phyloP scores from a whole-genome alignment of 2,797 vertebrate species.

The Mormyrops boulengeri region DNA sequence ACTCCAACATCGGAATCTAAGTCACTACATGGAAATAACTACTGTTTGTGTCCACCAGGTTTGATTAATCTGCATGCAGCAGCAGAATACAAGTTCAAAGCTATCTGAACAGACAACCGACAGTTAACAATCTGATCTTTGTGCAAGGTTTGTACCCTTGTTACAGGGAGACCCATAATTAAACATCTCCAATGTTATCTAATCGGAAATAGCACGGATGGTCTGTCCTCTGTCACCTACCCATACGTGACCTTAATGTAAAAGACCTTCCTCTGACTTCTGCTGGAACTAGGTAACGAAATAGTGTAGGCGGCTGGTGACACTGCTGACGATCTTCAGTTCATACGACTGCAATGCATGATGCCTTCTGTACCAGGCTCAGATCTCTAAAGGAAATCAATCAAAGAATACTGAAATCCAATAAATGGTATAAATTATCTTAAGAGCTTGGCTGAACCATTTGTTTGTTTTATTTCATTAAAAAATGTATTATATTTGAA shows the following conservation, averaged over 20 bases:
- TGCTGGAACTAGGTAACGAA: background rate
- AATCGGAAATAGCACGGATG: background rate
- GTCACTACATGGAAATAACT: background rate
- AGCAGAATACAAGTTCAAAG: background rate
- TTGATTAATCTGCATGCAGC: background rate
- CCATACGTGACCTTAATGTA: background rate
- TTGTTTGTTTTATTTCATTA: background rate
- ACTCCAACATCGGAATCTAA: background rate
- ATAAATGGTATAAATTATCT: background rate
- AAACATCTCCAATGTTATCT: background rate
- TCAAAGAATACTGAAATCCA: background rate
- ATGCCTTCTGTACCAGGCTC: background rate
- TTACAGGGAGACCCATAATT: background rate
- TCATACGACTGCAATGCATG: background rate
- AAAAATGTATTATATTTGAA: background rate
- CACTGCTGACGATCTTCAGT: background rate
- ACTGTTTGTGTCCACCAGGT: background rate
- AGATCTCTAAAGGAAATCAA: background rate
- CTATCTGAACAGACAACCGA: background rate
- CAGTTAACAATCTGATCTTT: conserved; percentile 29
- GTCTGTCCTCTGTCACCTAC: background rate
- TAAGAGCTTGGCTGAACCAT: background rate
- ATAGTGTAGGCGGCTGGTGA: background rate
- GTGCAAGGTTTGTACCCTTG: conserved; percentile 12
- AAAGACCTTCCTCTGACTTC: background rate